These are phyloP conservation scores for Drosophila engyochracea DNA, from an alignment of 2,888 invertebrate species.

Conservation along the genomic window DNA sequence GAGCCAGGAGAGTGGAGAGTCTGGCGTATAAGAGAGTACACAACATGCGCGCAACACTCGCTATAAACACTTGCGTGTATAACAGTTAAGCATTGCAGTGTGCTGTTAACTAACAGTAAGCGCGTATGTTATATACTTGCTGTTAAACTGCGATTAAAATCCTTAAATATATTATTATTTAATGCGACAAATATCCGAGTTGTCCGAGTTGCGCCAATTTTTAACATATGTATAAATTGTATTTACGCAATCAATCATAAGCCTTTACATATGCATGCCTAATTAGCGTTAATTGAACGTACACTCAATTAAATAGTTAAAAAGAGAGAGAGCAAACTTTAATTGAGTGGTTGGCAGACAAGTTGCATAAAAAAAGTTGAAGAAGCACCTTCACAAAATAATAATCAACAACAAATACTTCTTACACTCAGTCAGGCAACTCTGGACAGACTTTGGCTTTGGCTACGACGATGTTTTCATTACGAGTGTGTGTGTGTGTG, in stretches of 20 bases:
- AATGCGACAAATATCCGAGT: background rate
- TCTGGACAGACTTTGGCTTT: constrained; percentile 29
- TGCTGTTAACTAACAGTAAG: constrained; percentile 10
- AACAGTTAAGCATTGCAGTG: constrained; percentile 36
- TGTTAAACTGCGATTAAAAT: background rate
- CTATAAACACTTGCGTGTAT: constrained; percentile 46
- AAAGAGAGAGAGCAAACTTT: constrained; percentile 42
- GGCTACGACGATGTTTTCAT: constrained; percentile 76
- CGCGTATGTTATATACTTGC: background rate
- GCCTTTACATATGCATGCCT: background rate
- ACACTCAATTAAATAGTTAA: constrained; percentile 26
- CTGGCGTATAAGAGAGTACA: constrained; percentile 25
- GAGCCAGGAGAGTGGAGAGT: constrained; percentile 28
- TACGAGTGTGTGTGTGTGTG: constrained; percentile 35
- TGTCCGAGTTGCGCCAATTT: background rate
- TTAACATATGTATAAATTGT: background rate
- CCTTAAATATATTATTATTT: background rate
- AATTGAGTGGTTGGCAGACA: constrained; percentile 53
- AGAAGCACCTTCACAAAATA: constrained; percentile 72
- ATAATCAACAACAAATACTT: constrained; percentile 81
- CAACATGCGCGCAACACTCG: background rate
- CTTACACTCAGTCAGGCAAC: constrained; percentile 23
- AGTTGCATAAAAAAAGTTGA: constrained; percentile 57
- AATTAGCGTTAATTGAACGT: background rate
- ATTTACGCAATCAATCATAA: background rate